phyloP scores from a whole-genome alignment of 1,140 invertebrate genomes.

The Pseudachorutes palmiensis region DNA sequence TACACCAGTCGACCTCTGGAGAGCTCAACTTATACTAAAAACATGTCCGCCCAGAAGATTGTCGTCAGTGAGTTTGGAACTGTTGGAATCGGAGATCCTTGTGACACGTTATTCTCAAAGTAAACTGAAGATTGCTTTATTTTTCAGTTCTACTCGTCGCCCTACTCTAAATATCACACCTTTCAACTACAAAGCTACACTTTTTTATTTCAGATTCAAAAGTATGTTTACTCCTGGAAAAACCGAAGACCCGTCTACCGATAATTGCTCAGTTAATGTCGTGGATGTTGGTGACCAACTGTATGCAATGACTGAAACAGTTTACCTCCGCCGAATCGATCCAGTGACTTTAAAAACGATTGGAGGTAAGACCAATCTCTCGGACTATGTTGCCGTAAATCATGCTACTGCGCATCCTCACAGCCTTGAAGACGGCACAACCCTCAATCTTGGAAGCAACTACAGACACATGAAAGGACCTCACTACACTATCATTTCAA shows the following conservation, averaged over 20 bases:
- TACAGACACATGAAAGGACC: constrained; percentile 6
- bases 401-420: constrained; percentile 43
- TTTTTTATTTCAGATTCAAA: constrained; percentile 19
- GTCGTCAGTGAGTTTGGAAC: constrained; percentile 47
- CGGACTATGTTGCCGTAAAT: constrained; percentile 30
- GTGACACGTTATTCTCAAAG: constrained; percentile 43
- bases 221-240: constrained; percentile 24
- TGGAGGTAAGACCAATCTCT: constrained; percentile 38
- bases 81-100: constrained; percentile 45
- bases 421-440: constrained; percentile 41
- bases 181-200: neutral
- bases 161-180: neutral
- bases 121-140: constrained; percentile 30
- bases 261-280: constrained; percentile 44
- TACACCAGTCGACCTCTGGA: constrained; percentile 41
- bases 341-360: constrained; percentile 42
- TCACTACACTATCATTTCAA: neutral
- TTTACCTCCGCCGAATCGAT: constrained; percentile 40
- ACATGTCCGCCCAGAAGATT: constrained; percentile 44
- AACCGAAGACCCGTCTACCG: constrained; percentile 32
- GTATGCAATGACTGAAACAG: constrained; percentile 41
- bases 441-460: constrained; percentile 41
- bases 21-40: constrained; percentile 44
- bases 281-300: constrained; percentile 42
- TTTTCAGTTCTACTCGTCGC: constrained; percentile 1